A percentile compares a stretch with the other conserved stretches of the same genome.
Conservation (phyloP, 92 coral and sea anemone species). For the Pocillopora grandis region DNA sequence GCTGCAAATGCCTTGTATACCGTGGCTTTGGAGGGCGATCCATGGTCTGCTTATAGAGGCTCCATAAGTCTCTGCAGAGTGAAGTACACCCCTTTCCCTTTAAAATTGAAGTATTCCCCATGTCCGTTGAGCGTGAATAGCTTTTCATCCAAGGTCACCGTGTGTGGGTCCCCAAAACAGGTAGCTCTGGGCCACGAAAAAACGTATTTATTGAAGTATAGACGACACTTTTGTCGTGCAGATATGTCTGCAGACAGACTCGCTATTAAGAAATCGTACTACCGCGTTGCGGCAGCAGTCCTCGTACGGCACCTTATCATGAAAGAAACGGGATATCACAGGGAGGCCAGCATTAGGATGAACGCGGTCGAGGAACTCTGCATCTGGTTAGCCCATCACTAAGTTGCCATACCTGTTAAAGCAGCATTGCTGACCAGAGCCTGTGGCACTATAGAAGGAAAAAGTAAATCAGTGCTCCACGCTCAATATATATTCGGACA, state of each 20-base stretch:
- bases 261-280: too few species aligned
- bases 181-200: constrained; percentile 41
- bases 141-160: constrained; percentile 87
- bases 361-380: constrained; percentile 78
- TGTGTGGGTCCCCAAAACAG: constrained; percentile 92
- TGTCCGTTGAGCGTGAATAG: constrained; percentile 87
- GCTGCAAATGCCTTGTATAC: constrained; percentile 77
- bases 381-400: constrained; percentile 68
- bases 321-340: constrained; percentile 73
- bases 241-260: too few species aligned
- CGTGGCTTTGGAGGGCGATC: constrained; percentile 61
- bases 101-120: constrained; percentile 76
- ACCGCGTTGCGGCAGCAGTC: constrained; percentile 64
- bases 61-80: constrained; percentile 86
- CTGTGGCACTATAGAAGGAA: constrained; percentile 39
- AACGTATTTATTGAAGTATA: background rate
- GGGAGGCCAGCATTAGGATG: constrained; percentile 75
- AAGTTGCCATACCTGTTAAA: constrained; percentile 75
- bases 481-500: background rate
- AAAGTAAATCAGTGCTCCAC: background rate
- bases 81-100: constrained; percentile 56
- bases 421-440: constrained; percentile 89
- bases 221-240: too few species aligned
- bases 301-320: constrained; percentile 79
- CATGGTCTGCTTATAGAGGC: constrained; percentile 52